Evolutionary conservation across 2,888 invertebrate genomes (phyloP).

Genomic region (Vandiemenella viatica): DNA sequence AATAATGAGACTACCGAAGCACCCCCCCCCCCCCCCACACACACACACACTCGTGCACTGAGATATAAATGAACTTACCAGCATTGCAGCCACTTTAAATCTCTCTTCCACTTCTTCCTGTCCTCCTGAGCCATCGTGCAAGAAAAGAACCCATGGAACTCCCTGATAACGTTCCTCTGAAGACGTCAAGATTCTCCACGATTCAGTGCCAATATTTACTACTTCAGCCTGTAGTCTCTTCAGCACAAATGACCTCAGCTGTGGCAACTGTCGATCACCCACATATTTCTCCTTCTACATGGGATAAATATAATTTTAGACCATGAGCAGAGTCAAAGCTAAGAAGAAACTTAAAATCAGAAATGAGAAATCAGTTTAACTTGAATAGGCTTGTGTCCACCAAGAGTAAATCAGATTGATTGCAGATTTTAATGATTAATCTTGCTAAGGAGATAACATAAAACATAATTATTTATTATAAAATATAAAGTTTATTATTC

Average conservation of each 20-base stretch:
- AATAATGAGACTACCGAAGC: no score
- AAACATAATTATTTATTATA: no score
- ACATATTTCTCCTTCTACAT: conserved; percentile 23
- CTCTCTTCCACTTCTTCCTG: conserved; percentile 40
- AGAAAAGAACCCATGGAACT: conserved; percentile 40
- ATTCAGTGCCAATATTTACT: conserved; percentile 27
- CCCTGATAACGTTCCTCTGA: conserved; percentile 13
- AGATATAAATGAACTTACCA: conserved; percentile 49
- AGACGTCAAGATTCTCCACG: conserved; percentile 24
- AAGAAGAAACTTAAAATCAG: no score
- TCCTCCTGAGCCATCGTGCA: conserved; percentile 30
- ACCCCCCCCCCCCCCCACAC: no score
- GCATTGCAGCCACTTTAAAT: conserved; percentile 52
- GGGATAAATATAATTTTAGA: not conserved
- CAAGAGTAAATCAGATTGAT: no score
- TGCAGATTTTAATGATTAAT: no score
- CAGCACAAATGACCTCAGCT: conserved; percentile 46
- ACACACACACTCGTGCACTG: no score
- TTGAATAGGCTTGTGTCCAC: no score
- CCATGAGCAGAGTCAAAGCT: not conserved
- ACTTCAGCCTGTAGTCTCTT: conserved; percentile 35
- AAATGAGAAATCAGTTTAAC: no score
- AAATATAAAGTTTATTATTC: no score
- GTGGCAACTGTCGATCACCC: conserved; percentile 41
- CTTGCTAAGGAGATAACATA: no score